Percentiles rank a stretch among this genome's conserved stretches.
Evolutionary conservation across 2,797 vertebrate genomes (phyloP).

Genomic region (Xenopus petersii): DNA sequence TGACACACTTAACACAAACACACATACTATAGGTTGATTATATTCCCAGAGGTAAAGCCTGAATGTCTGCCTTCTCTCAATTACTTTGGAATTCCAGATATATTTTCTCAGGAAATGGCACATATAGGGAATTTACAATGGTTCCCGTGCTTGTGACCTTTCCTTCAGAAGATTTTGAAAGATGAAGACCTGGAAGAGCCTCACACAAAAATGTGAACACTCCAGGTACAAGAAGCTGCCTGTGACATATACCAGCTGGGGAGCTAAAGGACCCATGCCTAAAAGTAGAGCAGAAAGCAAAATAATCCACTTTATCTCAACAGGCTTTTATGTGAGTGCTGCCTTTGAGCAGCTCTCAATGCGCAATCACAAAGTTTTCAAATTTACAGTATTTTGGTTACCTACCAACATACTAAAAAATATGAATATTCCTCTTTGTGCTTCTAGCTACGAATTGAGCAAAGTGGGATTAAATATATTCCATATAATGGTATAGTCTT

Average conservation of each 20-base stretch:
- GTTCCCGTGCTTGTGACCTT: conserved; percentile 2
- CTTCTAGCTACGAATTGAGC: too few species aligned
- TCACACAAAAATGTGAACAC: conserved; percentile 14
- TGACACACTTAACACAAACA: conserved; percentile 20
- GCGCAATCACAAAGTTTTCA: too few species aligned
- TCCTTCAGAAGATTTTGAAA: conserved; percentile 39
- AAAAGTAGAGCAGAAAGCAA: conserved; percentile 4
- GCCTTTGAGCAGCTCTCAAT: too few species aligned
- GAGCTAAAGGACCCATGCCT: background rate
- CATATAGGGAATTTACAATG: conserved; percentile 22
- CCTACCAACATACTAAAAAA: too few species aligned
- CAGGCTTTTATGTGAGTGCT: background rate
- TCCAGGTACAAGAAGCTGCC: conserved; percentile 23
- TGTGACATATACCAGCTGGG: background rate
- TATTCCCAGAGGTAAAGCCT: conserved; percentile 34
- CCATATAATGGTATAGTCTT: too few species aligned
- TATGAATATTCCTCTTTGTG: too few species aligned
- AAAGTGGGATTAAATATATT: too few species aligned
- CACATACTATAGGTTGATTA: background rate
- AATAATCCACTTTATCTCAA: conserved; percentile 5
- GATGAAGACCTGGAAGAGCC: conserved; percentile 22
- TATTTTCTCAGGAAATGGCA: conserved; percentile 33
- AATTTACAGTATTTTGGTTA: too few species aligned
- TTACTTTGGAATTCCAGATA: conserved; percentile 16
- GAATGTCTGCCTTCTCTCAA: conserved; percentile 37